Base-by-base conservation (phyloP, 2,888 invertebrate genomes). In the Plagodis pulveraria region DNA sequence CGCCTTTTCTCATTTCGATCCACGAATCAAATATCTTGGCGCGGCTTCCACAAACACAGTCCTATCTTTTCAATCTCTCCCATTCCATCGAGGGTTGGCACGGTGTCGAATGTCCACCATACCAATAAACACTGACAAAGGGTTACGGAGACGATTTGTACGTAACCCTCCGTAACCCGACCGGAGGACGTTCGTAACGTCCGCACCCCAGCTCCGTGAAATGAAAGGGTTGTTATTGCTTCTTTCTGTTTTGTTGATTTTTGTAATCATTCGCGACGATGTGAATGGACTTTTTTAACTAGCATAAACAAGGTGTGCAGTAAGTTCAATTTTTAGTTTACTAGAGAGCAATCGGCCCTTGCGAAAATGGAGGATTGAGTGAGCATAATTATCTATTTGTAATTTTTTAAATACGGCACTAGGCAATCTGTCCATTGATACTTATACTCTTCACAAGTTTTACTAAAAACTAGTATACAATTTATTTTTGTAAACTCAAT, bases 141-240 rank as follows among this genome's bases (percentile, higher is more conserved):
- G 54, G 54, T 42, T 54, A 42, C 48, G 32, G 35, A 34, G 47
- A 54, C 54, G 47, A 54, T 54, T 54, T 54, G 54, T 42, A 33
- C 38, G 46, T 38, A 45, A 45, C 51, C 51, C 51, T 43, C 32
- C 48, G 54, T 47, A 47, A 54, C 54, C 54, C 54, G 53, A 53
- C 33, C 46, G 46, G 53, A 40, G 51, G 51, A 32, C 50, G 40
- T 42, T 11, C 48, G 38, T 48, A 45, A 48, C 34, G n/a, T 42
- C 40, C 35, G 44, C 7, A 33, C 52, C 36, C 34, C 12, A 7
- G 10, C 33, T 12, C 34, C 35, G 44, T 33, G 36, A 42, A 47
- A 54, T 48, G 54, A 54, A 54, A 54, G 54, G 54, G 47, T 54
- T 47, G 46, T 54, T 54, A 54, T 54, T 48, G 47, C 54, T 40